Percentiles rank a stretch among this genome's conserved stretches.
phyloP scores from a whole-genome alignment of 2,797 vertebrate species.

The Peromyscus melanophrys region DNA sequence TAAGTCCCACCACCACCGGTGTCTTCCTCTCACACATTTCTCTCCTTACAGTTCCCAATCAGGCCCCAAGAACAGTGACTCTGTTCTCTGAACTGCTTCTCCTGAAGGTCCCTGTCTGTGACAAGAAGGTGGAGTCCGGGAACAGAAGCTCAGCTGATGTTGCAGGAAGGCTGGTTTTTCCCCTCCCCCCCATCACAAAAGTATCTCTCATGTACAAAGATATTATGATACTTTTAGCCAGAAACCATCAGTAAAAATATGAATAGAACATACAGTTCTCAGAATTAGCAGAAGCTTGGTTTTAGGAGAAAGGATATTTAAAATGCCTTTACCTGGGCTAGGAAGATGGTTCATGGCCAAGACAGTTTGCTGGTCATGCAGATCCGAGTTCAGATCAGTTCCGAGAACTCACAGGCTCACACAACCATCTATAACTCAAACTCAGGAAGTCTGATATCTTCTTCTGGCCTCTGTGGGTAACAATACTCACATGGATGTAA shows the following conservation, averaged over 20 bases:
- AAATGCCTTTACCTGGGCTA: not conserved
- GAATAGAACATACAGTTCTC: not conserved
- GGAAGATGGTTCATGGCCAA: not conserved
- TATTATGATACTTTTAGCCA: not conserved
- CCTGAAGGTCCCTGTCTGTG: not conserved
- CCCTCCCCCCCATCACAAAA: not conserved
- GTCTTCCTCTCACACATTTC: not conserved
- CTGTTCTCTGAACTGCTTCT: not conserved
- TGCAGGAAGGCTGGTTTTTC: rapidly evolving
- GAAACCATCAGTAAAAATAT: not conserved
- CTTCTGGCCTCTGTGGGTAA: not conserved
- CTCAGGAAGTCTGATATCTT: not conserved
- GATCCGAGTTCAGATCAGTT: not conserved
- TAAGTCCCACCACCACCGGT: not conserved
- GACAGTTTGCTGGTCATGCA: not conserved
- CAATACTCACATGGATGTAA: not conserved
- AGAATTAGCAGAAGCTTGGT: not conserved
- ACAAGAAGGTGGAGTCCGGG: not conserved
- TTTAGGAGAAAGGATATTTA: not conserved
- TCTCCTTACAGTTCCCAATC: not conserved
- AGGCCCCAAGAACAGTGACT: not conserved
- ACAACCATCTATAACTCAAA: not conserved
- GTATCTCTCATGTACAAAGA: not conserved
- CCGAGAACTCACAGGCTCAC: not conserved
- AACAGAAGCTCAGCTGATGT: not conserved